Conservation (phyloP, 2,888 invertebrate species). For the Tanytarsus gracilentus region DNA sequence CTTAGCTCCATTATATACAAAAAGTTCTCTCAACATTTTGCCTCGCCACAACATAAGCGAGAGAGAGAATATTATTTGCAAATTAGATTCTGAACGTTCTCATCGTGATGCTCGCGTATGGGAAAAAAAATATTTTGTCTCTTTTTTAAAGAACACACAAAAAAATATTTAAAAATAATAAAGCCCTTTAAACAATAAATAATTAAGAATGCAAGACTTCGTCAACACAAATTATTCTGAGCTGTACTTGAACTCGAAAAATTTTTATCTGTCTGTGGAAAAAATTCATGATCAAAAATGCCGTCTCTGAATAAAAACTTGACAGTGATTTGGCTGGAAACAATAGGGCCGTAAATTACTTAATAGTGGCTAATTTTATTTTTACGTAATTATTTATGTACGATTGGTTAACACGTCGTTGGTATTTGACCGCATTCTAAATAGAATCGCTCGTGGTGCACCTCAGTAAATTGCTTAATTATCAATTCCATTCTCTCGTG, state of each 20-base stretch:
- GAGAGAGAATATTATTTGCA: conserved; percentile 5
- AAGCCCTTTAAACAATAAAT: not conserved
- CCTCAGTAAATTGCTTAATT: too few species aligned
- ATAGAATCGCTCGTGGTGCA: too few species aligned
- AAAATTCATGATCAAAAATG: not conserved
- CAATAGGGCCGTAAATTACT: conserved; percentile 13
- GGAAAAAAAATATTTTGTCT: conserved; percentile 31
- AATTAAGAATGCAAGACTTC: conserved; percentile 7
- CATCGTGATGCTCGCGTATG: conserved; percentile 19
- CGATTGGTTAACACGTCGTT: not conserved
- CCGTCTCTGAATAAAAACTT: not conserved
- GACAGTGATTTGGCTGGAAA: conserved; percentile 18
- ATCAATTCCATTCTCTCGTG: too few species aligned
- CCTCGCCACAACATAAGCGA: not conserved
- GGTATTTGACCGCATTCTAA: not conserved
- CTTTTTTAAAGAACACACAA: not conserved
- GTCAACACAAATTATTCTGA: not conserved
- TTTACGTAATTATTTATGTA: not conserved
- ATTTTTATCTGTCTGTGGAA: not conserved
- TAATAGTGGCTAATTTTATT: conserved; percentile 1
- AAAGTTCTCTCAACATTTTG: not conserved
- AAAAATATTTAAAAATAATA: not conserved
- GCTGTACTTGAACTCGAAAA: not conserved
- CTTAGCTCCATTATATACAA: not conserved
- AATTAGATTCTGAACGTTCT: conserved; percentile 12